These are phyloP conservation scores for Muscicapa comitata DNA, from an alignment of 2,797 vertebrate species.

Conservation along the genomic window DNA sequence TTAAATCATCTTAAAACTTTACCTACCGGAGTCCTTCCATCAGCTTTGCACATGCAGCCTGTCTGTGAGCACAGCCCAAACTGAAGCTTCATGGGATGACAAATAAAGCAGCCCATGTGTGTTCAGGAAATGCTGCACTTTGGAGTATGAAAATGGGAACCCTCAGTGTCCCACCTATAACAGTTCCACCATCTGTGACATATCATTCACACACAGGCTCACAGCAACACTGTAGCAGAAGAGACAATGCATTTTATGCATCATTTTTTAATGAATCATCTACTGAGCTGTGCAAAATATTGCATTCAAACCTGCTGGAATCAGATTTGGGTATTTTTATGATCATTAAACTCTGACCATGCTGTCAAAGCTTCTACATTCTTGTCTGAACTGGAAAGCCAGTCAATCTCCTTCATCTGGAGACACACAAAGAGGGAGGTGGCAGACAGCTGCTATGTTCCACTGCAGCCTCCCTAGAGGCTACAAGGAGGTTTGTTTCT, in stretches of 20 bases:
- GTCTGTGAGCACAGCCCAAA: neutral
- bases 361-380: neutral
- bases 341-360: neutral
- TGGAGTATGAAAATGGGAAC: neutral
- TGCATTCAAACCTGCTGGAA: neutral
- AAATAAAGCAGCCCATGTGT: neutral
- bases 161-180: fast-evolving
- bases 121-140: neutral
- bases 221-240: fast-evolving
- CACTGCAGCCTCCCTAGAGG: neutral
- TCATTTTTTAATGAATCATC: neutral
- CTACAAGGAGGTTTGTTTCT: neutral
- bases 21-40: neutral
- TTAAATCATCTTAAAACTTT: neutral
- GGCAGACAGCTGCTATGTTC: neutral
- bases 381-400: neutral
- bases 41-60: neutral
- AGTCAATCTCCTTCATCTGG: neutral
- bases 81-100: neutral
- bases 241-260: neutral
- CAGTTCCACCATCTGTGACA: neutral
- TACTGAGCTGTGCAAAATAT: neutral
- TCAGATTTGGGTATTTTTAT: neutral
- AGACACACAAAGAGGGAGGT: neutral
- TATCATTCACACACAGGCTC: neutral